Percentiles rank a stretch among this genome's conserved stretches.
Conservation (phyloP, 2,797 vertebrate species). For the Momotus momota region DNA sequence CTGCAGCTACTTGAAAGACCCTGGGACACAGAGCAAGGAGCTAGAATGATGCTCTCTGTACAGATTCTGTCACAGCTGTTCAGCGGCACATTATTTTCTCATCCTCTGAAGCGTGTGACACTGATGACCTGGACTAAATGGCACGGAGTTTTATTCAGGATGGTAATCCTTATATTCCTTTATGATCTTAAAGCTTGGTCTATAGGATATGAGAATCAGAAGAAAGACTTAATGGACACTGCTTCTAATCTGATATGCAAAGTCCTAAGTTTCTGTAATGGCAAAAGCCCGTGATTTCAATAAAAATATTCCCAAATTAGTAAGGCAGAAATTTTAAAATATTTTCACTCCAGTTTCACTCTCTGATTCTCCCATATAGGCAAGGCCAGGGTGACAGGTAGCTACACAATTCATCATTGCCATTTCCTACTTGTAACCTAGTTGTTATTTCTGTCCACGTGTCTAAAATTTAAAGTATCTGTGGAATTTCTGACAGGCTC, state of each 20-base stretch:
- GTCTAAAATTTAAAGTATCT: neutral
- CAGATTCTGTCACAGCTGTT: neutral
- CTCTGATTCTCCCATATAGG: neutral
- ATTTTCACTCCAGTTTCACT: neutral
- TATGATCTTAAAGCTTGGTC: neutral
- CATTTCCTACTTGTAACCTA: neutral
- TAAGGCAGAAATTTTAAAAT: neutral
- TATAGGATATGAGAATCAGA: neutral
- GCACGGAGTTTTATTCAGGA: neutral
- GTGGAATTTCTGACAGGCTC: neutral
- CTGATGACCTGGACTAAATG: neutral
- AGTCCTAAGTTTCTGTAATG: neutral
- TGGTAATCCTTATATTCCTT: neutral
- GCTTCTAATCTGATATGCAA: neutral
- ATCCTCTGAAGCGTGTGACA: neutral
- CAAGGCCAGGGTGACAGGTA: neutral
- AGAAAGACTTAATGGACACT: neutral
- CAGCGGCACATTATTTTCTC: neutral
- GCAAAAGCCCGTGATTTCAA: neutral
- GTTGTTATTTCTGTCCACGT: neutral
- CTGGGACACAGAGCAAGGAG: neutral
- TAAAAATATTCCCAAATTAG: neutral
- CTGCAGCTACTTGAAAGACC: neutral
- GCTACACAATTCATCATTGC: neutral
- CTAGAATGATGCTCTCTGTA: neutral